Conservation (phyloP, 2,888 invertebrate species). For the Electrophaes corylata region DNA sequence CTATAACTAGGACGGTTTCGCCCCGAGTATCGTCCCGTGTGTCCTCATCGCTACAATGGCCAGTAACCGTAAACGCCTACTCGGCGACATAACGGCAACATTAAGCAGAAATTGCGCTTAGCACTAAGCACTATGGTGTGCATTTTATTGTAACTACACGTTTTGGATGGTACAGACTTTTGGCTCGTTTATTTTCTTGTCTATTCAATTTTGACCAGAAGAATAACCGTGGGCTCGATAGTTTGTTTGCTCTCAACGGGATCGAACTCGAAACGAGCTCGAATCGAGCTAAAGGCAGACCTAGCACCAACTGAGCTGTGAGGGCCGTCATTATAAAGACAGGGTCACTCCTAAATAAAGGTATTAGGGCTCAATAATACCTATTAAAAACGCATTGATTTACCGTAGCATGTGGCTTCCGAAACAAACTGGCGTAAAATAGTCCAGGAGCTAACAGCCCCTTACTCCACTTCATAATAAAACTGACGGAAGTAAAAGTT, state of each 20-base stretch:
- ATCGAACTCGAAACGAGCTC: no score
- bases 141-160: conserved; percentile 48
- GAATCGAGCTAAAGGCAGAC: no score
- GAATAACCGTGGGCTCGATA: no score
- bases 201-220: background rate
- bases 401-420: no score
- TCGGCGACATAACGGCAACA: conserved; percentile 60
- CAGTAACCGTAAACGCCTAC: conserved; percentile 62
- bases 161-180: conserved; percentile 16
- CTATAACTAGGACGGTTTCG: no score
- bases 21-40: conserved; percentile 27
- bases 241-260: no score
- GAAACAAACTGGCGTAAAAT: background rate
- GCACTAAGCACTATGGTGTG: conserved; percentile 56
- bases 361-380: no score
- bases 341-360: no score
- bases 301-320: no score
- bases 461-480: conserved; percentile 30
- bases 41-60: conserved; percentile 46
- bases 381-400: no score
- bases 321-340: no score
- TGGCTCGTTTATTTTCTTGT: conserved; percentile 1
- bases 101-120: conserved; percentile 67
- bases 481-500: conserved; percentile 44
- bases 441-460: conserved; percentile 6